phyloP scores from a whole-genome alignment of 2,888 invertebrate genomes.

The Capitulum mitella region DNA sequence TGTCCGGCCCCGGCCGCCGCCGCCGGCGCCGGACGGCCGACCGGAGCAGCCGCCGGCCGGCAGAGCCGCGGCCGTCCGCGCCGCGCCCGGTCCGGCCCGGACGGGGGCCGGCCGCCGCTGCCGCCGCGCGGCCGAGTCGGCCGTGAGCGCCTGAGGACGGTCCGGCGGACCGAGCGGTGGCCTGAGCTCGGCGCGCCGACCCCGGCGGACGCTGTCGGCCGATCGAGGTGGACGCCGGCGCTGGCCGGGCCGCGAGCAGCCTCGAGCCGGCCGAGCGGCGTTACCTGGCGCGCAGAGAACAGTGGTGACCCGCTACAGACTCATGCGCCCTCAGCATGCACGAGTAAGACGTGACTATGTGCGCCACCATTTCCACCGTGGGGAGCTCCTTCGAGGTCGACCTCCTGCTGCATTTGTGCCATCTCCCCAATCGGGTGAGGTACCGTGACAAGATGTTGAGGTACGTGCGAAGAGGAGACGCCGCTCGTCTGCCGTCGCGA shows the following conservation, averaged over 20 bases:
- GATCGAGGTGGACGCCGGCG: neutral
- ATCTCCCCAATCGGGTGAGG: slow-evolving; percentile 6
- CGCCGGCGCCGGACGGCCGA: neutral
- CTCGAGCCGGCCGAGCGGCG: neutral
- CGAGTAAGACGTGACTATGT: neutral
- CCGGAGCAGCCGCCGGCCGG: neutral
- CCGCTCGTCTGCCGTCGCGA: no score
- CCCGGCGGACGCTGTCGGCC: no score
- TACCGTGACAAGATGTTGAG: neutral
- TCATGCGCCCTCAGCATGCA: neutral
- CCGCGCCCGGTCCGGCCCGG: neutral
- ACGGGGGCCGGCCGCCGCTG: no score
- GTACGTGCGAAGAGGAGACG: neutral
- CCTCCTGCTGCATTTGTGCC: neutral
- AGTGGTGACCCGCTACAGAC: neutral
- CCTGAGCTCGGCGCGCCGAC: no score
- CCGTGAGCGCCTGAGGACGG: no score
- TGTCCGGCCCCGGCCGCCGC: neutral
- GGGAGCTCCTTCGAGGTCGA: slow-evolving; percentile 7
- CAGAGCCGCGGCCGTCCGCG: no score
- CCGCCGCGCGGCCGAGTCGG: neutral
- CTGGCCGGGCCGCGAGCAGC: neutral
- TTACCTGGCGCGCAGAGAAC: neutral
- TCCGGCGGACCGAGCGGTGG: no score
- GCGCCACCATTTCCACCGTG: neutral